Conservation (phyloP, 2,888 invertebrate species). For the Lapara coniferarum region DNA sequence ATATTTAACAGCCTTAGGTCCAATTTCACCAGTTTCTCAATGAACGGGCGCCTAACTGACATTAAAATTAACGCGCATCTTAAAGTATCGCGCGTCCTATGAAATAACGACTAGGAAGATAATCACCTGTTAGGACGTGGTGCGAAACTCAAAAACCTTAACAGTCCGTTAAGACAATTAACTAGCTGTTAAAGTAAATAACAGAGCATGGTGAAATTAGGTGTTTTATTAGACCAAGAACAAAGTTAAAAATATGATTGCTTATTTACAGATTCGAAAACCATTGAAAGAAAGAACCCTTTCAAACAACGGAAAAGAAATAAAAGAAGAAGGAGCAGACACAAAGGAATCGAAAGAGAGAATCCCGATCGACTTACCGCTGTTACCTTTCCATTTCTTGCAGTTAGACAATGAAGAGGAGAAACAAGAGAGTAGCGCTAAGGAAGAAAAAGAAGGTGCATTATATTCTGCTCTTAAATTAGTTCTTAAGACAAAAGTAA, state of each 20-base stretch:
- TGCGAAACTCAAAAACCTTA: too few species aligned
- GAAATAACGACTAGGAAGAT: too few species aligned
- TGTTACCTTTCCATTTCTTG: slow-evolving; percentile 45
- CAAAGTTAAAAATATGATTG: neutral
- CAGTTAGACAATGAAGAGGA: slow-evolving; percentile 47
- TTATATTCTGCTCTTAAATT: neutral
- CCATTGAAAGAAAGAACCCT: slow-evolving; percentile 61
- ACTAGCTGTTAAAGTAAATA: too few species aligned
- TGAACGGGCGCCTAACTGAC: too few species aligned
- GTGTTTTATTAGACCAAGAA: neutral
- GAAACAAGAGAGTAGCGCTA: slow-evolving; percentile 30
- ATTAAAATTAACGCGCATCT: too few species aligned
- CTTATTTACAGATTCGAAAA: slow-evolving; percentile 58
- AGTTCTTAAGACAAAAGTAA: too few species aligned
- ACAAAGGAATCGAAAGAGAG: slow-evolving; percentile 40
- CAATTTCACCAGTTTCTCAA: too few species aligned
- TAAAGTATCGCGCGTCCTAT: too few species aligned
- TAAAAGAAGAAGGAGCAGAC: slow-evolving; percentile 38
- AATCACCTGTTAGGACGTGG: too few species aligned
- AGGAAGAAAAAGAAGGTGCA: slow-evolving; percentile 29
- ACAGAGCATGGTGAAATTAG: too few species aligned
- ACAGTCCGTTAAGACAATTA: too few species aligned
- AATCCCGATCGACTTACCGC: slow-evolving; percentile 39
- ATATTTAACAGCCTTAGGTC: too few species aligned
- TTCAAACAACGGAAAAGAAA: slow-evolving; percentile 38